Evolutionary conservation across 2,888 invertebrate genomes (phyloP), one percentile per base, ranked within the genome.

Genomic region (Rotaria macrura): DNA sequence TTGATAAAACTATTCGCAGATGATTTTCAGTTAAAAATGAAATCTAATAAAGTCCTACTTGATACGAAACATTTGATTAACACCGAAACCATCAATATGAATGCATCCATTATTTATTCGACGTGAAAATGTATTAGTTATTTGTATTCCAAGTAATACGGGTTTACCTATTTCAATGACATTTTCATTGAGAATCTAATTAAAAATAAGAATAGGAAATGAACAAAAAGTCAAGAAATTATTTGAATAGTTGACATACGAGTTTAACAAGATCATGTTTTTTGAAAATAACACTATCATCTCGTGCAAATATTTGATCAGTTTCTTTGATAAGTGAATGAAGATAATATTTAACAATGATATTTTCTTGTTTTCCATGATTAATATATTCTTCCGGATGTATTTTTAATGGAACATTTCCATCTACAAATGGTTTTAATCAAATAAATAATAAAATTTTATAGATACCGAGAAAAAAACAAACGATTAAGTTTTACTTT

Each of bases 11-110:
- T 47, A 47, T 47, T 9, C 47, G 9, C 47, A 9, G 47, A 47
- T 47, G 1, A 47, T 12, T 12, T 47, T 47, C 14, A 12, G 47
- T 0, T 17, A 49, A 17, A 49, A 3, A 49, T 12, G 49, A 12
- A 49, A 17, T 12, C 2, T 23, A 38, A 25, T 10, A n/a, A 43
- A 10, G n/a, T 14, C 79, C 43, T 79, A 79, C 79, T 43, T 43
- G 6, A 79, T 25, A 25, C 2, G 43, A 10, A 84, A 10, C 29
- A 43, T 14, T 38, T 43, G 49, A 84, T 34, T 34, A 23, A 54
- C n/a, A 43, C 84, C 84, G 20, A 84, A 38, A 23, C 84, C 84
- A 54, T 84, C 84, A 34, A 84, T 84, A 84, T 84, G 23, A 23
- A 84, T 20, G 7, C 34, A 23, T 54, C 84, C 49, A 29, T 52